Percentiles rank a stretch among this genome's conserved stretches.
Evolutionary conservation across 2,113 vertebrate genomes (phyloP).

Genomic region (Haemorhous mexicanus): DNA sequence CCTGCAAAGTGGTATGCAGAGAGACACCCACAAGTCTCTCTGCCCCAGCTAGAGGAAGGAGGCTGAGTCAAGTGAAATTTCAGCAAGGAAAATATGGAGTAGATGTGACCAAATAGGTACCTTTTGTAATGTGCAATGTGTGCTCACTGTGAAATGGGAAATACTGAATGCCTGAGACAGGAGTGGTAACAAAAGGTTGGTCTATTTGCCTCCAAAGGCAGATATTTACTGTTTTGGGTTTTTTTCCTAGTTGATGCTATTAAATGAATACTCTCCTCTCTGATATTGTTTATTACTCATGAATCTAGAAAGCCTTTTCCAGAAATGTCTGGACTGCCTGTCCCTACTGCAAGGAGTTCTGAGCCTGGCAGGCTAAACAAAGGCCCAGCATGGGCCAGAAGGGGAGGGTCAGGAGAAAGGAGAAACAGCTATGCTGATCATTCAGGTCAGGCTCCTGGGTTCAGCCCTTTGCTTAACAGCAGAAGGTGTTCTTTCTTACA

Average conservation of each 20-base stretch:
- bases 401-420: not conserved
- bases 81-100: not conserved
- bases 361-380: not conserved
- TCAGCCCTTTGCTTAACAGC: not conserved
- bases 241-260: not conserved
- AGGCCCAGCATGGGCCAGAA: not conserved
- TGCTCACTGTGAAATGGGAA: not conserved
- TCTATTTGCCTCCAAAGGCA: not conserved
- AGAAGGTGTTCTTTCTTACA: not conserved
- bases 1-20: not conserved
- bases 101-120: not conserved
- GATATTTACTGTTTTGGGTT: not conserved
- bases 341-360: not conserved
- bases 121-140: accelerated
- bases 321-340: not conserved
- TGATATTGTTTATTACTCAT: not conserved
- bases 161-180: not conserved
- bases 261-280: not conserved
- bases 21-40: not conserved
- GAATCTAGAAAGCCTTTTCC: not conserved
- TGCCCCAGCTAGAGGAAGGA: not conserved
- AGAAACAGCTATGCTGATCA: not conserved
- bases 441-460: not conserved
- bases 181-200: not conserved
- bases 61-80: not conserved